Evolutionary conservation across 2,797 vertebrate species (phyloP), one percentile per base, ranked within the genome.

Genomic region (Gymnoscopelus braueri): DNA sequence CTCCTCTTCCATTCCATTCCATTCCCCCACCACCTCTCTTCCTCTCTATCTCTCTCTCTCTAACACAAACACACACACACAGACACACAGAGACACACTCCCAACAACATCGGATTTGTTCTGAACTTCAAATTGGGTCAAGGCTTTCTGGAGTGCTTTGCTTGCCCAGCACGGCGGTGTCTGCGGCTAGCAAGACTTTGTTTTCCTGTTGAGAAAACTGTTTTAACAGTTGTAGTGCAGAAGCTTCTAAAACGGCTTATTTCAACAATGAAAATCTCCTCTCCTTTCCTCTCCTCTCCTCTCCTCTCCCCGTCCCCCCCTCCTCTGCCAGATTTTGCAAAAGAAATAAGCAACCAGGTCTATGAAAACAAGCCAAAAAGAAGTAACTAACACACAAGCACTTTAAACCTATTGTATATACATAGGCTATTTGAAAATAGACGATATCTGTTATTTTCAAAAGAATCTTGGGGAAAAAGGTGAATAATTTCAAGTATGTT

Each of bases 91-190:
- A 29, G 2, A 29, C 26, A 29, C 26, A 29, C 26, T 3, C 26
- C 26, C 26, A 29, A 29, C 26, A 29, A 29, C 26, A 29, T 29
- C 26, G 26, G 26, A 29, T 29, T 29, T 29, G 26, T 29, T 19
- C 81, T 47, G 35, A 78, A 78, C 70, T 60, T 75, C 26, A 29
- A 78, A 81, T 77, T 80, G 77, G 60, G 67, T 79, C 68, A 77
- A 58, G 29, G 26, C 83, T 76, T 50, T 55, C 63, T 9, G 32
- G 79, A 55, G 75, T 19, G 19, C 19, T 19, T 19, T 67, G 49
- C 65, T 59, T 35, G 15, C 60, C 57, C 60, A 80, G 57, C 54
- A 62, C 35, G 71, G 60, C 23, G 62, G 39, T 39, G 49, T 61
- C 60, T 39, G 65, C 62, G 51, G 15, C 19, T 63, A 49, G 50